phyloP scores from a whole-genome alignment of 2,797 vertebrate species.

The Schizothorax lantsangensis region DNA sequence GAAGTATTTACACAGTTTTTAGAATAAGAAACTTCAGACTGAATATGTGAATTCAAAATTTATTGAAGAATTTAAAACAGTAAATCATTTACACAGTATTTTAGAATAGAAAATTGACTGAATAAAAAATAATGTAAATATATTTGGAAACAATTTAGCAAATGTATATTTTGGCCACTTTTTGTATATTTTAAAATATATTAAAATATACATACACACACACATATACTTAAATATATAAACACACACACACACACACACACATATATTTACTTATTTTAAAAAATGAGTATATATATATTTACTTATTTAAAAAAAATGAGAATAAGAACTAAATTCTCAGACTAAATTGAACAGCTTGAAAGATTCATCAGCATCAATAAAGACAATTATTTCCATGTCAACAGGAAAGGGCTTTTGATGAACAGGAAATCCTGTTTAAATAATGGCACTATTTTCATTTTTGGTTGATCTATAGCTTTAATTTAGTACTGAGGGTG shows the following conservation, averaged over 20 bases:
- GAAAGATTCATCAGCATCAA: not conserved
- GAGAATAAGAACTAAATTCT: too few relatives aligned
- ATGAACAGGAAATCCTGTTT: constrained; percentile 3
- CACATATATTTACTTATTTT: too few relatives aligned
- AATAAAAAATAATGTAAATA: too few relatives aligned
- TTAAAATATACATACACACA: not conserved
- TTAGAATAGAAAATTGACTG: too few relatives aligned
- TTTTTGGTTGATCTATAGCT: not conserved
- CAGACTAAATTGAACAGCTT: not conserved
- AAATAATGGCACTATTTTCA: not conserved
- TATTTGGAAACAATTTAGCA: too few relatives aligned
- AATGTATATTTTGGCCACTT: not conserved
- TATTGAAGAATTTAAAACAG: too few relatives aligned
- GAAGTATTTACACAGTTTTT: not conserved
- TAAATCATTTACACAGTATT: too few relatives aligned
- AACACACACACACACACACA: too few relatives aligned
- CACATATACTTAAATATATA: too few relatives aligned
- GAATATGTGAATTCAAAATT: too few relatives aligned
- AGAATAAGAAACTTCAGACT: not conserved
- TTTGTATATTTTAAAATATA: not conserved
- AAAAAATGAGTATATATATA: too few relatives aligned
- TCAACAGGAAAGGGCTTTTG: not conserved
- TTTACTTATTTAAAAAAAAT: too few relatives aligned
- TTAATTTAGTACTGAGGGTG: not conserved
- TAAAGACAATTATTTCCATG: not conserved